Evolutionary conservation across 2,888 invertebrate genomes (phyloP).

Genomic region (Tridacna crocea): DNA sequence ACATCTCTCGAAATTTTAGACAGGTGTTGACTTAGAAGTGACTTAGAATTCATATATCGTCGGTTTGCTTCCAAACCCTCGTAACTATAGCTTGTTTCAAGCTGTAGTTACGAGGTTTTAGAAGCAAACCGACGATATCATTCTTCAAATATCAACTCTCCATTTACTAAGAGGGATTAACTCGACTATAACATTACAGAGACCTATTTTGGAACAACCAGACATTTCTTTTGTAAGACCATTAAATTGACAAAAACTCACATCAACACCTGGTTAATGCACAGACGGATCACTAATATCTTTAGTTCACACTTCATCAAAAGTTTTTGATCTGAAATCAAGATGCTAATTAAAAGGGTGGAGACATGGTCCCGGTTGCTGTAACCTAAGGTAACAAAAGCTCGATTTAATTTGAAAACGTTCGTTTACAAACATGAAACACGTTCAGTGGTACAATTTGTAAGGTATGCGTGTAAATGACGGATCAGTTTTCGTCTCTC

Average conservation of each 20-base stretch:
- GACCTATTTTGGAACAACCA: background rate
- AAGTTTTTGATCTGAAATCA: slow-evolving; percentile 18
- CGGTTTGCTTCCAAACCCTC: too few species aligned
- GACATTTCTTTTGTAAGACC: background rate
- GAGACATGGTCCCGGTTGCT: background rate
- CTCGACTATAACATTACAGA: background rate
- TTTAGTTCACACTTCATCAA: slow-evolving; percentile 16
- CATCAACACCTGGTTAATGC: slow-evolving; percentile 22
- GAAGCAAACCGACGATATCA: too few species aligned
- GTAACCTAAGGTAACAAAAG: slow-evolving; percentile 16
- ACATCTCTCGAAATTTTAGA: too few species aligned
- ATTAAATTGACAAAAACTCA: background rate
- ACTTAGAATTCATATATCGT: too few species aligned
- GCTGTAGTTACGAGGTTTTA: too few species aligned
- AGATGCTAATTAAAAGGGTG: slow-evolving; percentile 10
- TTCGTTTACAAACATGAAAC: slow-evolving; percentile 5
- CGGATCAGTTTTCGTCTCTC: slow-evolving; percentile 1
- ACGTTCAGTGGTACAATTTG: background rate
- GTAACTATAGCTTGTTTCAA: too few species aligned
- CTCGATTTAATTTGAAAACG: background rate
- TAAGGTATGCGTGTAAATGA: background rate
- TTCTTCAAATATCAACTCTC: background rate
- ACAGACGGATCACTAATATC: background rate
- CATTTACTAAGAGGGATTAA: background rate
- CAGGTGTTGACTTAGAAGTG: too few species aligned